A percentile compares a stretch with the other conserved stretches of the same genome.
Evolutionary conservation across 1,140 invertebrate species (phyloP).

Genomic region (Paralvinella palmiformis): DNA sequence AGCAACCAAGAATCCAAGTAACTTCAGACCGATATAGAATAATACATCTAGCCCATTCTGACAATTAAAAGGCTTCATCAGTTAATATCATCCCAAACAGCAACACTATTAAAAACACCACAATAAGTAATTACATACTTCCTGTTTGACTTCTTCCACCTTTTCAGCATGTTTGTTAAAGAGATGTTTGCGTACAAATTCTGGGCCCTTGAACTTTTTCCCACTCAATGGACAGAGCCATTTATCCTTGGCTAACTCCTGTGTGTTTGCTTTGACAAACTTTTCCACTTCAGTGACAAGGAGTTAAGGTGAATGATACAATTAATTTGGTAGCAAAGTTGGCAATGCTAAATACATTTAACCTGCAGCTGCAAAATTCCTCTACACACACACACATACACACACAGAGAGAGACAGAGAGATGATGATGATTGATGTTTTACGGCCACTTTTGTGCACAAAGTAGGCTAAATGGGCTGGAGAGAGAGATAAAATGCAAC

Average conservation of each 20-base stretch:
- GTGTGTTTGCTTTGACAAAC: conserved; percentile 58
- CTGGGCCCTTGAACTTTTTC: conserved; percentile 98
- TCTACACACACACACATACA: no score
- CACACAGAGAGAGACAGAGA: background rate
- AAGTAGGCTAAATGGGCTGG: no score
- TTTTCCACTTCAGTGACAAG: conserved; percentile 46
- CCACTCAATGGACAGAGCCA: conserved; percentile 97
- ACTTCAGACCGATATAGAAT: background rate
- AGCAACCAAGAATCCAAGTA: no score
- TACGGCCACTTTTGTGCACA: no score
- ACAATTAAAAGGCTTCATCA: background rate
- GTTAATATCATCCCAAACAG: background rate
- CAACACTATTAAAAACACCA: no score
- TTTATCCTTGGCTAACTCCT: conserved; percentile 93
- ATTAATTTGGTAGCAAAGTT: no score
- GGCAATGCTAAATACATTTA: no score
- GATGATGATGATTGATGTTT: no score
- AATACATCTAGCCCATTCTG: no score
- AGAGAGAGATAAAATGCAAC: no score
- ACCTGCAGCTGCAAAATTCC: no score
- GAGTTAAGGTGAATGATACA: conserved; percentile 31
- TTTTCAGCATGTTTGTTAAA: conserved; percentile 96
- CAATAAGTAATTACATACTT: conserved; percentile 57
- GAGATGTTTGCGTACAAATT: conserved; percentile 98
- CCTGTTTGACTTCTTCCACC: conserved; percentile 91